A percentile compares a stretch with the other conserved stretches of the same genome.
phyloP scores from a whole-genome alignment of 2,797 vertebrate species.

The Cossypha dichroa region DNA sequence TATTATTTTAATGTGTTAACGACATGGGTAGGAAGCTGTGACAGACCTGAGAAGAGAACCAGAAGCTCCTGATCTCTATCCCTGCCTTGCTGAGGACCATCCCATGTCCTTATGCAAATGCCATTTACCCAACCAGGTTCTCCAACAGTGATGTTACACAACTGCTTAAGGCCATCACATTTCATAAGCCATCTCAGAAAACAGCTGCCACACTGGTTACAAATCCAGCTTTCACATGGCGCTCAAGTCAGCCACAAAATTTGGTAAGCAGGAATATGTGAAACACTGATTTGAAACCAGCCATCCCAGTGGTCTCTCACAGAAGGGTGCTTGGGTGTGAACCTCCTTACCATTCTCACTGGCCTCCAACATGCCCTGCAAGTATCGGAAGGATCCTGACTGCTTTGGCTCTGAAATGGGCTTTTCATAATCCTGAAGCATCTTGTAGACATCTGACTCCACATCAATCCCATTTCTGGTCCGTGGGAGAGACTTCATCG shows the following conservation, averaged over 20 bases:
- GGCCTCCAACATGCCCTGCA: constrained; percentile 95
- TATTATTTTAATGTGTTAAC: neutral
- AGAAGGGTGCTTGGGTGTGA: neutral
- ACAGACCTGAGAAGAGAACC: neutral
- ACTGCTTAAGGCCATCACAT: fast-evolving
- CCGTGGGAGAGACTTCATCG: constrained; percentile 73
- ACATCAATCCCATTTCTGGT: constrained; percentile 83
- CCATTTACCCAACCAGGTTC: neutral
- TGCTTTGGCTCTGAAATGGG: constrained; percentile 88
- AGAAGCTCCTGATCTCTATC: constrained; percentile 17
- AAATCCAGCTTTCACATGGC: neutral
- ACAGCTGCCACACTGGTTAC: neutral
- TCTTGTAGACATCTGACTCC: constrained; percentile 94
- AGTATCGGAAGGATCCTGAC: constrained; percentile 94
- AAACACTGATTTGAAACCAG: neutral
- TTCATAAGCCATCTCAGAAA: neutral
- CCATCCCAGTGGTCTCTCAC: fast-evolving
- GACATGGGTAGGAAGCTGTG: neutral
- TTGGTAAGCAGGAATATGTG: neutral
- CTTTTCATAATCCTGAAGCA: constrained; percentile 91
- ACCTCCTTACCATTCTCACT: constrained; percentile 87
- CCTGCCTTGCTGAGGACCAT: neutral
- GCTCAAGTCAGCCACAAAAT: neutral
- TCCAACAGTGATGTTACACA: neutral
- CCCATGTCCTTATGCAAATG: constrained; percentile 10